A percentile compares a stretch with the other conserved stretches of the same genome.
Conservation (phyloP, 1,140 invertebrate species). For the Drosophila paulistorum region DNA sequence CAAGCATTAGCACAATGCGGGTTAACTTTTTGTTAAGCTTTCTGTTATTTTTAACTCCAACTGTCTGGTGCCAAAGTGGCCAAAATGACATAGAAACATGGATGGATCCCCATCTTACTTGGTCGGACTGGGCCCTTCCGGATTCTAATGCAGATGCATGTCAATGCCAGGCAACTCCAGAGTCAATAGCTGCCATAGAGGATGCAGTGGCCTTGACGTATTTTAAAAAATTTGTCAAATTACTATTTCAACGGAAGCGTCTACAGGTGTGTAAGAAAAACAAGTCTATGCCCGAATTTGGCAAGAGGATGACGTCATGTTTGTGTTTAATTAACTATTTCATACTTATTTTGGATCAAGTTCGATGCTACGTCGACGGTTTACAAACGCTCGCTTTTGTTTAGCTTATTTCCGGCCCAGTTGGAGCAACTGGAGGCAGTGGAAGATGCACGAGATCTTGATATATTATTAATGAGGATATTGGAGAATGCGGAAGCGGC, state of each 20-base stretch:
- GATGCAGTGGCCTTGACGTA: constrained; percentile 63
- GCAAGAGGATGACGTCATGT: constrained; percentile 58
- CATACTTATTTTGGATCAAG: constrained; percentile 36
- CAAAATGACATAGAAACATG: constrained; percentile 44
- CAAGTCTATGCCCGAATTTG: background rate
- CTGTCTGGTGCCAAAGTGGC: constrained; percentile 46
- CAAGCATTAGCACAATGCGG: constrained; percentile 39
- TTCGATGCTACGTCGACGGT: constrained; percentile 33
- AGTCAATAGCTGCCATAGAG: constrained; percentile 32
- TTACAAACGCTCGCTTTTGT: constrained; percentile 58
- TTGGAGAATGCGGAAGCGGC: constrained; percentile 42
- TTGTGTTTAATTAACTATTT: constrained; percentile 26
- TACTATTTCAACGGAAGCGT: constrained; percentile 57
- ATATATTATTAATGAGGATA: constrained; percentile 61
- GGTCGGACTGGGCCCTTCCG: constrained; percentile 47
- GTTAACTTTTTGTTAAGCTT: constrained; percentile 37
- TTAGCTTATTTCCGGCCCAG: constrained; percentile 53
- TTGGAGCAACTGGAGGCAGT: constrained; percentile 52
- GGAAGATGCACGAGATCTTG: constrained; percentile 68
- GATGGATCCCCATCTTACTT: constrained; percentile 58
- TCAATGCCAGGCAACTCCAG: constrained; percentile 21
- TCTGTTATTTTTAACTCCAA: constrained; percentile 49
- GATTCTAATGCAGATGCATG: constrained; percentile 20
- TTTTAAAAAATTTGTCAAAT: constrained; percentile 68
- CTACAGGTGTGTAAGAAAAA: constrained; percentile 50